Evolutionary conservation across 2,888 invertebrate species (phyloP).

Genomic region (Heteromurus nitidus): DNA sequence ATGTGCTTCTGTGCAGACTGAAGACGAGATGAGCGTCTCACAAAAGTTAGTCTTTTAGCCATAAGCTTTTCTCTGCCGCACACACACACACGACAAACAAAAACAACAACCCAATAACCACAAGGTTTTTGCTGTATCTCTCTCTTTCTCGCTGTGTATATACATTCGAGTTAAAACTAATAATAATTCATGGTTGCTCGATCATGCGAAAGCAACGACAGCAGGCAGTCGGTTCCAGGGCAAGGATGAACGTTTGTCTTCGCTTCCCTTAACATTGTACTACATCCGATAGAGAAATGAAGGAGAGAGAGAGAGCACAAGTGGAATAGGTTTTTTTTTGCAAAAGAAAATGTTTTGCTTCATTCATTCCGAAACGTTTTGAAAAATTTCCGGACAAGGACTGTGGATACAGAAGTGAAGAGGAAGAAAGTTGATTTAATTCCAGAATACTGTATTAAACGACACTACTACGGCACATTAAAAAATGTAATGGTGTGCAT

Average conservation of each 20-base stretch:
- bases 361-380: no score
- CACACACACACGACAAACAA: background rate
- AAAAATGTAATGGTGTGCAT: no score
- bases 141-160: background rate
- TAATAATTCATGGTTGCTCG: conserved; percentile 33
- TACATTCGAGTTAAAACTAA: conserved; percentile 2
- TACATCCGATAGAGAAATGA: background rate
- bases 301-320: no score
- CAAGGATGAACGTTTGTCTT: conserved; percentile 20
- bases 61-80: background rate
- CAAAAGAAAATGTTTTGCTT: no score
- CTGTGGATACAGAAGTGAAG: no score
- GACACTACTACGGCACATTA: no score
- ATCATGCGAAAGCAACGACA: conserved; percentile 22
- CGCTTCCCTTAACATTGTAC: background rate
- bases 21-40: no score
- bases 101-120: conserved; percentile 23
- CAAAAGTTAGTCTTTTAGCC: no score
- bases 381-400: background rate
- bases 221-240: conserved; percentile 25
- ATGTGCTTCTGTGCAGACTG: no score
- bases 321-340: no score
- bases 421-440: no score
- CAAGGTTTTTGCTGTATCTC: background rate
- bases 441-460: no score